phyloP scores from a whole-genome alignment of 1,140 invertebrate genomes.

The Hestina assimilis region DNA sequence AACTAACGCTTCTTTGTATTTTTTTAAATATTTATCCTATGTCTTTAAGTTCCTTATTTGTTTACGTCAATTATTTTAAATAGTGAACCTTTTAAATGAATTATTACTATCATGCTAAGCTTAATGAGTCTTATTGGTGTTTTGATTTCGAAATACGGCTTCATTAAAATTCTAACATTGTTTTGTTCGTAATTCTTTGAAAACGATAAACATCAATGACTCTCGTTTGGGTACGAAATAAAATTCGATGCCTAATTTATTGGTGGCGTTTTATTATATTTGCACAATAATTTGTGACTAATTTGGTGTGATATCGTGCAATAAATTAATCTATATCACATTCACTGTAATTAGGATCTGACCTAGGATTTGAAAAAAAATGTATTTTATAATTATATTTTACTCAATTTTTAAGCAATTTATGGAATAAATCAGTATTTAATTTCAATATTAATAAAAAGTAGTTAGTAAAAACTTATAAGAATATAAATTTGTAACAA shows the following conservation, averaged over 20 bases:
- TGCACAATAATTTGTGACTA: too few species aligned
- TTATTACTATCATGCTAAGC: not conserved
- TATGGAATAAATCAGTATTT: too few species aligned
- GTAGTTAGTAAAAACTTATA: too few species aligned
- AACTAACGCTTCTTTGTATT: too few species aligned
- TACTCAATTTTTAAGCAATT: not conserved
- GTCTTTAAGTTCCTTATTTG: not conserved
- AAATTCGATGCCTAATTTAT: slow-evolving; percentile 32
- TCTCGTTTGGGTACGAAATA: slow-evolving; percentile 7
- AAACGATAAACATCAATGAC: slow-evolving; percentile 22
- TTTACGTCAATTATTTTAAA: not conserved
- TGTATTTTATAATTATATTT: not conserved
- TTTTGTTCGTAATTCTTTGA: slow-evolving; percentile 26
- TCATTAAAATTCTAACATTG: slow-evolving; percentile 24
- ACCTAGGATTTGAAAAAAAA: too few species aligned
- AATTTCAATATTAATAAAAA: too few species aligned
- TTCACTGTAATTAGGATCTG: too few species aligned
- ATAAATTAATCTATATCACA: too few species aligned
- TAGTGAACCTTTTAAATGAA: not conserved
- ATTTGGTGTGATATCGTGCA: too few species aligned
- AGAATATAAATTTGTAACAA: too few species aligned
- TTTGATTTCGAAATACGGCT: slow-evolving; percentile 7
- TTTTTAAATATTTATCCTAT: too few species aligned
- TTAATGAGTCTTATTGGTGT: slow-evolving; percentile 8
- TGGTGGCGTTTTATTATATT: slow-evolving; percentile 4